Evolutionary conservation across 2,888 invertebrate genomes (phyloP).

Genomic region (Zygothrica quintamaculata): DNA sequence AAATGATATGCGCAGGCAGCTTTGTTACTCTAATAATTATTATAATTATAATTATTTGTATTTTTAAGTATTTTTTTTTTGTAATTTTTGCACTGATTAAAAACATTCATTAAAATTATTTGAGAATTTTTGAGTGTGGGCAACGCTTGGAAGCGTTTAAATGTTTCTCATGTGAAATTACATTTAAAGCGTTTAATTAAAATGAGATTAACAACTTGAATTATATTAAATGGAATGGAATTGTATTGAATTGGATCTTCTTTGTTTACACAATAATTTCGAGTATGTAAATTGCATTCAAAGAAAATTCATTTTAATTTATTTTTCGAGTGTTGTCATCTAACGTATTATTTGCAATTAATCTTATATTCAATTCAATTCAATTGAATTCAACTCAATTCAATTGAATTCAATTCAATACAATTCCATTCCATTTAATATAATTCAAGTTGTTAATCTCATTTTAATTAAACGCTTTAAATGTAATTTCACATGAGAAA

Average conservation of each 20-base stretch:
- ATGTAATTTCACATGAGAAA: slow-evolving; percentile 9
- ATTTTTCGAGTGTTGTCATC: slow-evolving; percentile 1
- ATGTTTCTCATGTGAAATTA: slow-evolving; percentile 11
- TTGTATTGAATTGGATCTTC: too few relatives aligned
- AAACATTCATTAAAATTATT: slow-evolving; percentile 38
- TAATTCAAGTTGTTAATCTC: slow-evolving; percentile 32
- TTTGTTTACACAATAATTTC: background rate
- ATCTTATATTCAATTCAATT: slow-evolving; percentile 24
- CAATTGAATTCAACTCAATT: slow-evolving; percentile 17
- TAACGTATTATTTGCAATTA: slow-evolving; percentile 9
- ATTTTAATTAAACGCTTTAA: slow-evolving; percentile 37
- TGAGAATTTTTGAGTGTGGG: slow-evolving; percentile 26
- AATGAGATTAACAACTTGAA: slow-evolving; percentile 34
- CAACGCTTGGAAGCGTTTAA: slow-evolving; percentile 13
- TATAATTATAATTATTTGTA: slow-evolving; percentile 24
- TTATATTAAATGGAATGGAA: slow-evolving; percentile 16
- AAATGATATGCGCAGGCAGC: slow-evolving; percentile 45
- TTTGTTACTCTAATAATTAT: slow-evolving; percentile 18
- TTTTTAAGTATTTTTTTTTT: slow-evolving; percentile 51
- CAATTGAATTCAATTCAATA: too few relatives aligned
- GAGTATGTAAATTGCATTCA: slow-evolving; percentile 25
- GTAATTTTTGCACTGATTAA: too few relatives aligned
- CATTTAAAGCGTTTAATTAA: slow-evolving; percentile 34
- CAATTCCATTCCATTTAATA: slow-evolving; percentile 17
- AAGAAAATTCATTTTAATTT: slow-evolving; percentile 5